A percentile compares a stretch with the other conserved stretches of the same genome.
Evolutionary conservation across 2,113 vertebrate genomes (phyloP).

Genomic region (Rhinolophus ferrumequinum): DNA sequence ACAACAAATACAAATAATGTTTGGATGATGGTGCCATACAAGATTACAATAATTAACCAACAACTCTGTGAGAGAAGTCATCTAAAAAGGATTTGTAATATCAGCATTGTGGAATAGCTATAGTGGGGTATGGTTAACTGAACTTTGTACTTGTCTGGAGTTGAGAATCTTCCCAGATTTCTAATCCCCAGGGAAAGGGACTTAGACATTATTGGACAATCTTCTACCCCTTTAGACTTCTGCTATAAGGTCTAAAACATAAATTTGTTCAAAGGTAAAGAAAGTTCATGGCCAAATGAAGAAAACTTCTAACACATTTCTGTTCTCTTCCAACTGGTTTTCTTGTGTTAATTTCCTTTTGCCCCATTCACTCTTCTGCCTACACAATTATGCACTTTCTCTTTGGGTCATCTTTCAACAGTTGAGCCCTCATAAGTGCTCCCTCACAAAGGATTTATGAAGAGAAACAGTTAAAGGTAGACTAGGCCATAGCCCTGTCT

Average conservation of each 20-base stretch:
- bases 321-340: not conserved
- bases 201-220: not conserved
- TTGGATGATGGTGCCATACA: not conserved
- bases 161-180: not conserved
- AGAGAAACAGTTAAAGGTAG: conserved; percentile 23
- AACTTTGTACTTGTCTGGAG: not conserved
- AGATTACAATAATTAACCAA: not conserved
- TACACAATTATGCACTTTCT: not conserved
- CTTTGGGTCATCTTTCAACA: not conserved
- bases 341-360: not conserved
- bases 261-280: conserved; percentile 18
- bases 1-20: conserved; percentile 6
- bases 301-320: not conserved
- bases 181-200: not conserved
- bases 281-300: not conserved
- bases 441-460: not conserved
- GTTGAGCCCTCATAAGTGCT: not conserved
- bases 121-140: fast-evolving
- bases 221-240: not conserved
- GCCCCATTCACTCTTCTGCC: not conserved
- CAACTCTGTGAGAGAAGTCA: not conserved
- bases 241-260: not conserved
- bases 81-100: not conserved
- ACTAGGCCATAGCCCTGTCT: not conserved
- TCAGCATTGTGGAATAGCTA: fast-evolving